Evolutionary conservation across 2,797 vertebrate genomes (phyloP), one percentile per base, ranked within the genome.

Genomic region (Syndactyla subalaris): DNA sequence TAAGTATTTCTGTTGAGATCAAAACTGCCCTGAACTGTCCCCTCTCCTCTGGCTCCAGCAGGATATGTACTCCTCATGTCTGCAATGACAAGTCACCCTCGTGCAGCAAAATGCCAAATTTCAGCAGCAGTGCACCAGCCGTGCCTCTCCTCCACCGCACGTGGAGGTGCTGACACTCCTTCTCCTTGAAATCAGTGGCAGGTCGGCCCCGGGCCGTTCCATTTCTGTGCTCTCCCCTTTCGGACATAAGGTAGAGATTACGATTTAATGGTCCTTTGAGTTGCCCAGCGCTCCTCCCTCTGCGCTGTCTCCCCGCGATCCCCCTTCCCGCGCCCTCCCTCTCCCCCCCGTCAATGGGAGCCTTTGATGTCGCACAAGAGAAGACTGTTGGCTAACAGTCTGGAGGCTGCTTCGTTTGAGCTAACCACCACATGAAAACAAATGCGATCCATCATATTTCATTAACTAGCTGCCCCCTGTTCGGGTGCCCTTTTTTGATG

Each of bases 301-400:
- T 54, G 88, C 6, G 68, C 97, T 96, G 94, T 95, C 93, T 97
- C 92, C 96, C 91, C 79, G 9, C 34, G 49, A 94, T 97, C 95
- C 91, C 93, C 85, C 95, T 93, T 81, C 89, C 88, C 36, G 77
- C 16, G 30, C 70, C 80, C 81, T 93, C 93, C 94, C 90, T 88
- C 87, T 72, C 91, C 72, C 74, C 85, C 92, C 94, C 73, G 66
- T 97, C 96, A 97, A 96, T 96, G 96, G 95, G 95, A 93, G 92
- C 96, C 98, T 98, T 98, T 98, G 98, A 98, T 98, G 98, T 98
- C 61, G 95, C 96, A 97, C 97, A 97, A 97, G 98, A 97, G 91
- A 97, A 97, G 97, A 94, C 98, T 97, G 97, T 98, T 98, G 97
- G 97, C 97, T 98, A 97, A 97, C 97, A 98, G 97, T 97, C 97